Base-by-base conservation (phyloP, 2,113 vertebrate species). In the Eonycteris spelaea region DNA sequence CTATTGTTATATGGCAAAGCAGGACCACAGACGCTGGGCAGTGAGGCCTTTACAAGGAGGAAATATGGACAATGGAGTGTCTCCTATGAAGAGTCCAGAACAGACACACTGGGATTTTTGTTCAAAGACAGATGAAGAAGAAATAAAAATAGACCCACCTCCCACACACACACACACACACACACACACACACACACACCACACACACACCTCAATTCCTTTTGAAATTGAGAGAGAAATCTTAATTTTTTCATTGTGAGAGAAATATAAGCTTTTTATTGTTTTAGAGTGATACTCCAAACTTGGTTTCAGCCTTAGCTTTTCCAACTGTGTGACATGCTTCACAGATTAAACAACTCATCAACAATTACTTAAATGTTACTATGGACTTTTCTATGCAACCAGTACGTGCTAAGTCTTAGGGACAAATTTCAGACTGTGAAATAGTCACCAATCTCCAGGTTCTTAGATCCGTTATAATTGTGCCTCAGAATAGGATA, bases 1-100 rank as follows among this genome's bases (percentile, higher is more conserved):
- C 95, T 96, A 87, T 95, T 97, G 95, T 92, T 68, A 14, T 38
- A 22, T 40, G 33, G 40, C 6, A 67, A 87, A 89, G 9, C 6
- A 16, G 14, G n/a, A 85, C 85, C 68, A 79, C 48, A 84, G 55
- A 80, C 30, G 7, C 87, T 19, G 16, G 21, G 40, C 40, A 45
- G 30, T 38, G 73, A 80, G 78, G 65, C 40, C 22, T 90, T 68
- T n/a, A 0, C 26, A 19, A 55, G 16, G 73, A 82, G 19, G 59
- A 70, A 63, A 40, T 1, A 3, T 8, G 13, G 70, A 77, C 67
- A 68, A 73, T 45, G 45, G 30, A 26, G 4, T 24, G 10, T 67
- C 73, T 73, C 67, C 91, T 11, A 12, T 0, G 6, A 86, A 48
- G 43, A 53, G 65, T 86, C 40, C 59, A 80, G 51, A 94, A n/a